Evolutionary conservation across 2,797 vertebrate genomes (phyloP).

Genomic region (Sternarchorhynchus goeldii): DNA sequence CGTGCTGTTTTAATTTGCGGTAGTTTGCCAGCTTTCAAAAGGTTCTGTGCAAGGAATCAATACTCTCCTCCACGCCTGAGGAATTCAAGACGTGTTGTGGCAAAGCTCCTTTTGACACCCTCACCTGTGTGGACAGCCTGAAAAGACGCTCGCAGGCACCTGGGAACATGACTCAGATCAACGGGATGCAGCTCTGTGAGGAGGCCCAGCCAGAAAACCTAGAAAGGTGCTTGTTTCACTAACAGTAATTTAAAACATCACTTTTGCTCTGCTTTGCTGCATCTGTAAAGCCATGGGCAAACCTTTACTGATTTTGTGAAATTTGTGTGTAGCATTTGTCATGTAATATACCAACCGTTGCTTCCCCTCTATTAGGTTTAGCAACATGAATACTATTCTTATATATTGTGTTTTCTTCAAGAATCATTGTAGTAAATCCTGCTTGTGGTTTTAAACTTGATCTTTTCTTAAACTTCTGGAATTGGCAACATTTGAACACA

Average conservation of each 20-base stretch:
- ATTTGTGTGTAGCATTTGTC: no score
- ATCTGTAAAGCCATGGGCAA: no score
- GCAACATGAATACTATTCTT: no score
- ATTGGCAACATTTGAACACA: neutral
- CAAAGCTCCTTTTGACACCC: conserved; percentile 61
- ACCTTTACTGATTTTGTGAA: no score
- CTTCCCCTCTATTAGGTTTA: no score
- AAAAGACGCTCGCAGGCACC: conserved; percentile 45
- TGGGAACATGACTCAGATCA: neutral
- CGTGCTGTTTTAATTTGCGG: conserved; percentile 5
- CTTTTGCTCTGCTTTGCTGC: neutral
- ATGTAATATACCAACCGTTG: no score
- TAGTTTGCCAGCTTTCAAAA: conserved; percentile 52
- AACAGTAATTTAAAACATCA: no score
- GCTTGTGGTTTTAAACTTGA: neutral
- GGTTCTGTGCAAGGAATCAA: conserved; percentile 58
- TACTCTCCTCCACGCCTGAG: conserved; percentile 45
- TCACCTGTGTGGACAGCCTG: conserved; percentile 70
- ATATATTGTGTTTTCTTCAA: no score
- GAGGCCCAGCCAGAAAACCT: conserved; percentile 14
- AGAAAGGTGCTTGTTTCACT: conserved; percentile 61
- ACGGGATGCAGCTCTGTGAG: conserved; percentile 61
- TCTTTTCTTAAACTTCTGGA: neutral
- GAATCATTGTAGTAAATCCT: no score
- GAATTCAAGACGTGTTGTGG: conserved; percentile 69